These are phyloP conservation scores for Hyla sarda DNA, from an alignment of 2,113 vertebrate species.

Conservation along the genomic window DNA sequence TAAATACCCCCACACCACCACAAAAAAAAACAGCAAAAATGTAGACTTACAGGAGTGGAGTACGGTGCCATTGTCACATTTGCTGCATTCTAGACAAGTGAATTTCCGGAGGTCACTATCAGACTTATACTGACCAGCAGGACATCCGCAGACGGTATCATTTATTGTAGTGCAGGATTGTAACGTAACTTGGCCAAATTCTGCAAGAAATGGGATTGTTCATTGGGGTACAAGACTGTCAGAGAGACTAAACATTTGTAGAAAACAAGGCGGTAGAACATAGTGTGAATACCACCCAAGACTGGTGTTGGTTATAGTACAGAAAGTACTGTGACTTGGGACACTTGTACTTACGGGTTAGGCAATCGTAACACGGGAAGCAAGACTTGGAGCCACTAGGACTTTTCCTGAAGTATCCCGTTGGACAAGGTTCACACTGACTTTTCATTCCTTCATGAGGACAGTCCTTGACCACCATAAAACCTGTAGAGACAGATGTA, in stretches of 20 bases:
- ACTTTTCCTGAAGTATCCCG: background rate
- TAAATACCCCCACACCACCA: no score
- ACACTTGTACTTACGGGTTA: background rate
- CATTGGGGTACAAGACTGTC: background rate
- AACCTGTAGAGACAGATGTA: slow-evolving; percentile 10
- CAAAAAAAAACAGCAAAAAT: background rate
- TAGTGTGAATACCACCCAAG: background rate
- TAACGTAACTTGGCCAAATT: slow-evolving; percentile 62
- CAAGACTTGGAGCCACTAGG: background rate
- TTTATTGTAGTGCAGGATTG: slow-evolving; percentile 59
- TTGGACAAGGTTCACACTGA: background rate
- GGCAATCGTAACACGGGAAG: background rate
- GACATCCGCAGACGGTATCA: slow-evolving; percentile 67
- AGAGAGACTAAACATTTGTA: no score
- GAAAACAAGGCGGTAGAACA: no score
- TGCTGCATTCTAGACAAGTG: slow-evolving; percentile 65
- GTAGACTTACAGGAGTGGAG: background rate
- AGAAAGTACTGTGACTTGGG: background rate
- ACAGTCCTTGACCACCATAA: background rate
- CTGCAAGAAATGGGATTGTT: slow-evolving; percentile 33
- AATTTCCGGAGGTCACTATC: background rate
- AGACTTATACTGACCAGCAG: slow-evolving; percentile 61
- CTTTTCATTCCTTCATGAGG: background rate
- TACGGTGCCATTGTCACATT: slow-evolving; percentile 58
- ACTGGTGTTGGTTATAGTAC: background rate